These are phyloP conservation scores for Dromaius novaehollandiae DNA, from an alignment of 2,113 vertebrate species.

Conservation along the genomic window DNA sequence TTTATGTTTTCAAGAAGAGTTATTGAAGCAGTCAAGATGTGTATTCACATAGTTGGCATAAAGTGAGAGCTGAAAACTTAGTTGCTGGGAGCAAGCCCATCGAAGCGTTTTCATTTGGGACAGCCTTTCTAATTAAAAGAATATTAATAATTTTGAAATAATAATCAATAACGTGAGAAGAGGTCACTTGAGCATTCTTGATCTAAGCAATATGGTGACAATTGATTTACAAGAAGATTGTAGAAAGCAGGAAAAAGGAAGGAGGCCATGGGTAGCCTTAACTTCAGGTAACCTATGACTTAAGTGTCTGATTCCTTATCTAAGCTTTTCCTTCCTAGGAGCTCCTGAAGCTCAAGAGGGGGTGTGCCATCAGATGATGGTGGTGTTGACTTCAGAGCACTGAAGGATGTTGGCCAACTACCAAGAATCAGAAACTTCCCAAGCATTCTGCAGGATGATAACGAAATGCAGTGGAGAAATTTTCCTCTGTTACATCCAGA, in stretches of 20 bases:
- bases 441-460: neutral
- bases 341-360: neutral
- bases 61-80: neutral
- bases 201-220: neutral
- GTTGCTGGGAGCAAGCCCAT: neutral
- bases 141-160: neutral
- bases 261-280: neutral
- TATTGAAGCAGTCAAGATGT: neutral
- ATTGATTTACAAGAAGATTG: neutral
- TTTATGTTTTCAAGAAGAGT: neutral
- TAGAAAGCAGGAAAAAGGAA: neutral
- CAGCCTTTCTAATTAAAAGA: neutral
- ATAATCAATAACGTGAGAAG: neutral
- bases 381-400: neutral
- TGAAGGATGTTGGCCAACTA: neutral
- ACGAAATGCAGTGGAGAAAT: neutral
- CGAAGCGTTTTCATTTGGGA: neutral
- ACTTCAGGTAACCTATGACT: neutral
- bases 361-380: neutral
- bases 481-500: neutral
- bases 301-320: neutral
- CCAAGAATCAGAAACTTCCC: constrained; percentile 7
- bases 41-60: neutral
- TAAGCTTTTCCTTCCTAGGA: neutral
- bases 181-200: neutral